Percentiles rank a stretch among this genome's conserved stretches.
phyloP scores from a whole-genome alignment of 2,888 invertebrate genomes.

The Ethmia dodecea region DNA sequence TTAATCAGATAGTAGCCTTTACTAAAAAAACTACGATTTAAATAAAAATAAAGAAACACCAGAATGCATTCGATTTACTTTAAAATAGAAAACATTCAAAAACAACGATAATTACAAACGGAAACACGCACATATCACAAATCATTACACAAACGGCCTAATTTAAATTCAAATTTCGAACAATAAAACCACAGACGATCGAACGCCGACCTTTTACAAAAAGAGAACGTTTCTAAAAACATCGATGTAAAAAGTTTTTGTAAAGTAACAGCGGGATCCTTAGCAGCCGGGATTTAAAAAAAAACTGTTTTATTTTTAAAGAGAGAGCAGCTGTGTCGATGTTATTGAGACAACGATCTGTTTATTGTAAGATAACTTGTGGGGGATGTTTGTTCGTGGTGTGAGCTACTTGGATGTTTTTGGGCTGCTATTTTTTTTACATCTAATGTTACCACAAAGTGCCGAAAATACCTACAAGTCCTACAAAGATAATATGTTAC shows the following conservation, averaged over 20 bases:
- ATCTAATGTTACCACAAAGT: too few species aligned
- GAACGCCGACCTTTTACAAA: not conserved
- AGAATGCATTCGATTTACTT: too few species aligned
- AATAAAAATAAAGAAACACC: too few species aligned
- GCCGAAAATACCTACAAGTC: too few species aligned
- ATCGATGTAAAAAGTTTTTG: too few species aligned
- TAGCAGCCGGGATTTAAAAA: constrained; percentile 5
- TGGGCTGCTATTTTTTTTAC: not conserved
- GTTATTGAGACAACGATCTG: constrained; percentile 36
- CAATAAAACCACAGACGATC: constrained; percentile 8
- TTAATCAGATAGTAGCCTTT: not conserved
- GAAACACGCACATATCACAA: constrained; percentile 3
- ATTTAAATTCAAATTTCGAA: constrained; percentile 13
- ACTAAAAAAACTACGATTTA: not conserved
- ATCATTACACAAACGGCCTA: constrained; percentile 8
- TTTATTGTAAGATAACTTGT: constrained; percentile 35
- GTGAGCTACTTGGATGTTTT: constrained; percentile 2
- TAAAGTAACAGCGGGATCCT: constrained; percentile 13
- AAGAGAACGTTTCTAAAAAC: too few species aligned
- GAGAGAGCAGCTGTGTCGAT: constrained; percentile 35
- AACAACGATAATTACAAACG: not conserved
- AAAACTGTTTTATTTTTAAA: constrained; percentile 14
- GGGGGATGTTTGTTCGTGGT: constrained; percentile 5
- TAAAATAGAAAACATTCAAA: not conserved
- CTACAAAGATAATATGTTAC: too few species aligned